These are phyloP conservation scores for Tachysurus vachellii DNA, from an alignment of 2,113 vertebrate genomes.

Conservation along the genomic window DNA sequence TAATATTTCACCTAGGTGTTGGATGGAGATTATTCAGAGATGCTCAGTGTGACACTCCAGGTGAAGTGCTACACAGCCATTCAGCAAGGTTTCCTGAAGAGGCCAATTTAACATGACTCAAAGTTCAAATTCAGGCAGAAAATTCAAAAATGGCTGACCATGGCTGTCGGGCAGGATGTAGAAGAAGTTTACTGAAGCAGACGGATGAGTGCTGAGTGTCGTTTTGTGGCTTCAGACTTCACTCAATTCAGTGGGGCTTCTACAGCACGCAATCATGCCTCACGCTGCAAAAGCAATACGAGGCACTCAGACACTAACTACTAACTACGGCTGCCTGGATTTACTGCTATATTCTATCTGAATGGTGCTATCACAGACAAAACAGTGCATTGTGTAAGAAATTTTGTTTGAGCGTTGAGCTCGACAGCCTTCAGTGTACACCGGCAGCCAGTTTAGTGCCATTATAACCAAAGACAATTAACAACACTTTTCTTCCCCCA, in stretches of 20 bases:
- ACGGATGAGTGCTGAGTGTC: not conserved
- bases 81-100: conserved; percentile 15
- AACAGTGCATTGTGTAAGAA: too few relatives aligned
- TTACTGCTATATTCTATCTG: not conserved
- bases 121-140: conserved; percentile 1
- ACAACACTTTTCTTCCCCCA: not conserved
- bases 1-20: not conserved
- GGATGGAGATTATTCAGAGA: not conserved
- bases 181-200: not conserved
- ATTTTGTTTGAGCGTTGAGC: not conserved
- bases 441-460: not conserved
- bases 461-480: not conserved
- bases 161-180: not conserved
- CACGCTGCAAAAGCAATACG: not conserved
- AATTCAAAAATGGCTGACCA: not conserved
- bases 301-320: not conserved
- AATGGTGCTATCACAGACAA: not conserved
- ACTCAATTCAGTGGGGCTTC: too few relatives aligned
- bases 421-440: not conserved
- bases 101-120: not conserved
- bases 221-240: not conserved
- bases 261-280: not conserved
- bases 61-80: not conserved
- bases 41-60: not conserved
- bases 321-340: not conserved